Percentiles rank a stretch among this genome's conserved stretches.
phyloP scores from a whole-genome alignment of 2,888 invertebrate species.

The Electrophaes corylata region DNA sequence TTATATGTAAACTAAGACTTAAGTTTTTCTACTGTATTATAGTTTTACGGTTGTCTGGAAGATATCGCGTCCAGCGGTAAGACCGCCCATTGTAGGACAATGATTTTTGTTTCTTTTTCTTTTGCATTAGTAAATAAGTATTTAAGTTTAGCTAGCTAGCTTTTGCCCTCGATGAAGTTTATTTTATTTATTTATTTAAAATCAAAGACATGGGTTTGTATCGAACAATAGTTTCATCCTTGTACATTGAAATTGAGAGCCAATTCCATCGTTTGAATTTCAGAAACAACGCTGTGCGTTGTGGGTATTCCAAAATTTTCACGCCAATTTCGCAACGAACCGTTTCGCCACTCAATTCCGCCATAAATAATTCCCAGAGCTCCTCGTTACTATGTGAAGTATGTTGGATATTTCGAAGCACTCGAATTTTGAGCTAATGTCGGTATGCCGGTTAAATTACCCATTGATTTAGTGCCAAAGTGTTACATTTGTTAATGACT shows the following conservation, averaged over 20 bases:
- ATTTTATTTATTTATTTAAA: no score
- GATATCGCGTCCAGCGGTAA: no score
- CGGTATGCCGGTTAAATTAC: constrained; percentile 4
- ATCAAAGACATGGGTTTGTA: no score
- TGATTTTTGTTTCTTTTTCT: no score
- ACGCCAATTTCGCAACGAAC: constrained; percentile 1
- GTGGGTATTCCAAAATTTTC: neutral
- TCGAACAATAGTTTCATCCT: neutral
- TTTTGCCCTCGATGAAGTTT: no score
- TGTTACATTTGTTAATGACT: neutral
- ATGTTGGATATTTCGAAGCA: constrained; percentile 4
- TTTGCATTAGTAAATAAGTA: no score
- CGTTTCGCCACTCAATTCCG: constrained; percentile 9
- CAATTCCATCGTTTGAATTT: neutral
- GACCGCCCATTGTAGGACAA: no score
- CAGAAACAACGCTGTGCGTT: neutral
- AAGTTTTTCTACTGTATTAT: no score
- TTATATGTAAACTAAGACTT: no score
- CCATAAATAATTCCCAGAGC: constrained; percentile 20
- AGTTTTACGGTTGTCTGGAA: no score
- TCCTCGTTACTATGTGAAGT: constrained; percentile 13
- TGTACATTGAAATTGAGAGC: neutral
- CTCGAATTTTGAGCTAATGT: neutral
- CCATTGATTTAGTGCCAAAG: constrained; percentile 1
- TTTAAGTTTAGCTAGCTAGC: no score